phyloP scores from a whole-genome alignment of 1,140 invertebrate species.

The Drosophila elegans region DNA sequence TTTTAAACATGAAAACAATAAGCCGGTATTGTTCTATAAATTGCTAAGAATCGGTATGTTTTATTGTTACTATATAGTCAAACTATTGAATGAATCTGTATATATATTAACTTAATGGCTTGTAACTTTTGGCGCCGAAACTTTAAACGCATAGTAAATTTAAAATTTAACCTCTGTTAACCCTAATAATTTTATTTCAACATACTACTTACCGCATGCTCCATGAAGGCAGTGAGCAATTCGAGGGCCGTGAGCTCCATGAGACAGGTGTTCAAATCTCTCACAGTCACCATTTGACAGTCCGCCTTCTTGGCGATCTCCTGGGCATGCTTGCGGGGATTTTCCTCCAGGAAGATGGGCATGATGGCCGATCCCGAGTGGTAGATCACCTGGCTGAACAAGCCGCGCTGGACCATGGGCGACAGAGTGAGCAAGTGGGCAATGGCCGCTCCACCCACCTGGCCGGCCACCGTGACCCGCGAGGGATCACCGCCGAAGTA shows the following conservation, averaged over 20 bases:
- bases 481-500: conserved; percentile 88
- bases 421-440: conserved; percentile 85
- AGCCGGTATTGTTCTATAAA: too few relatives aligned
- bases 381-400: conserved; percentile 81
- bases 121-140: too few relatives aligned
- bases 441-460: conserved; percentile 86
- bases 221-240: conserved; percentile 76
- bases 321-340: conserved; percentile 76
- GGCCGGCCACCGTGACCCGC: conserved; percentile 87
- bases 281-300: conserved; percentile 73
- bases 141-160: too few relatives aligned
- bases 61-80: too few relatives aligned
- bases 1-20: too few relatives aligned
- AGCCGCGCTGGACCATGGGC: conserved; percentile 74
- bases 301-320: conserved; percentile 73
- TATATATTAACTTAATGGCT: too few relatives aligned
- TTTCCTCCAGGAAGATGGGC: conserved; percentile 79
- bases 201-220: conserved; percentile 66
- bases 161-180: too few relatives aligned
- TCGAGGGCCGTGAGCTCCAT: conserved; percentile 75
- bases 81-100: too few relatives aligned
- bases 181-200: too few relatives aligned
- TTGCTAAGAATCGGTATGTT: too few relatives aligned
- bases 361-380: conserved; percentile 81
- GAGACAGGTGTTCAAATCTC: conserved; percentile 75